Evolutionary conservation across 2,113 vertebrate species (phyloP).

Genomic region (Brachypodius melanocephalos): DNA sequence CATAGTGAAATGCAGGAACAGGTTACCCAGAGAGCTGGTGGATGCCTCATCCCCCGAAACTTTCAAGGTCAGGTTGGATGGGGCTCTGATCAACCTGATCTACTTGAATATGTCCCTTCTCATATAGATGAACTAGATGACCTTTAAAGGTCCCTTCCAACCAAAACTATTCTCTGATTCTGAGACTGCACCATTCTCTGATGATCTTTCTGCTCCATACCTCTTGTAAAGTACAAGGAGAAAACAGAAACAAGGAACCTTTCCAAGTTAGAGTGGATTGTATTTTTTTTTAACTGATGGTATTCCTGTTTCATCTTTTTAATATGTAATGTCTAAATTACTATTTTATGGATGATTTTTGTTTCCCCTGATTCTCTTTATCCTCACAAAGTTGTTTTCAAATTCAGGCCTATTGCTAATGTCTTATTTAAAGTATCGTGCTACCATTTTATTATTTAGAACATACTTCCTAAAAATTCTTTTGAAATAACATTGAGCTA

Average conservation of each 20-base stretch:
- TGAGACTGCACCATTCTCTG: not conserved
- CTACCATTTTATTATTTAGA: not conserved
- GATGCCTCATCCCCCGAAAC: not conserved
- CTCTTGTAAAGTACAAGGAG: not conserved
- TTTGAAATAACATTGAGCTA: not conserved
- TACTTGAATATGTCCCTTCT: not conserved
- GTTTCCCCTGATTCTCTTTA: not conserved
- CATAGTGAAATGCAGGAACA: not conserved
- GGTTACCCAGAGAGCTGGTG: not conserved
- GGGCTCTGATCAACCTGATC: not conserved
- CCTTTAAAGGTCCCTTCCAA: not conserved
- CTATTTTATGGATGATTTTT: not conserved
- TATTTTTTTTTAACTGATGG: not conserved
- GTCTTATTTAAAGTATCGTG: not conserved
- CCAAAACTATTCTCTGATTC: not conserved
- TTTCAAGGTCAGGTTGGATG: not conserved
- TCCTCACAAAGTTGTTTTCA: not conserved
- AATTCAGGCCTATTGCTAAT: not conserved
- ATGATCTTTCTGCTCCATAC: not conserved
- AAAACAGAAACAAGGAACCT: not conserved
- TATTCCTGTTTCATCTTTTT: not conserved
- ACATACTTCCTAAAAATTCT: not conserved
- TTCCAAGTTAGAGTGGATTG: not conserved
- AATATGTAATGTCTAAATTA: not conserved
- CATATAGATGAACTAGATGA: fast-evolving